Evolutionary conservation across 1,140 invertebrate species (phyloP).

Genomic region (Drosophila mojavensis): DNA sequence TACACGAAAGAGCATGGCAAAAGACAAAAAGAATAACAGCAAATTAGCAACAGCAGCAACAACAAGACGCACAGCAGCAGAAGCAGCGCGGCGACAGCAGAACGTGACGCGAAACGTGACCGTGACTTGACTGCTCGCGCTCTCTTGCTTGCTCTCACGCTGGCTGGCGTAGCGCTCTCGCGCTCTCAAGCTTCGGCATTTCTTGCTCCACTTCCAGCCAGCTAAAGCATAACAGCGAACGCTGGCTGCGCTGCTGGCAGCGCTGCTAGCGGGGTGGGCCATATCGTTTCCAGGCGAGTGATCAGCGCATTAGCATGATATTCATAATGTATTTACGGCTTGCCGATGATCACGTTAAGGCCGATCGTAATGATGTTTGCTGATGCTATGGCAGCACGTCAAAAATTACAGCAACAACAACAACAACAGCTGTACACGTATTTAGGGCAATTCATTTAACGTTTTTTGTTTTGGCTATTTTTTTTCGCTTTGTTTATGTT

Average conservation of each 20-base stretch:
- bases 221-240: conserved; percentile 28
- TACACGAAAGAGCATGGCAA: conserved; percentile 23
- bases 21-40: conserved; percentile 38
- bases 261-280: conserved; percentile 41
- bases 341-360: conserved; percentile 16
- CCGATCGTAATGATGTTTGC: conserved; percentile 10
- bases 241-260: conserved; percentile 10
- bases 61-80: conserved; percentile 22
- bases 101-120: conserved; percentile 80
- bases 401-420: conserved; percentile 19
- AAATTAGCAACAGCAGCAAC: conserved; percentile 17
- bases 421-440: conserved; percentile 54
- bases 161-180: neutral
- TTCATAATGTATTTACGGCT: conserved; percentile 22
- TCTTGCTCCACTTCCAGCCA: conserved; percentile 45
- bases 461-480: conserved; percentile 46
- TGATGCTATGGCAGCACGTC: conserved; percentile 8
- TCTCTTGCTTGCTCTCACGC: neutral
- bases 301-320: conserved; percentile 74
- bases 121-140: conserved; percentile 61
- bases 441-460: conserved; percentile 78
- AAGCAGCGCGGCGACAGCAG: conserved; percentile 17
- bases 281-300: conserved; percentile 71
- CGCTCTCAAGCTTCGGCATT: conserved; percentile 28
- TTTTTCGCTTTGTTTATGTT: conserved; percentile 8